Percentiles rank a stretch among this genome's conserved stretches.
Conservation (phyloP, 2,888 invertebrate species). For the Tupiocoris notatus region DNA sequence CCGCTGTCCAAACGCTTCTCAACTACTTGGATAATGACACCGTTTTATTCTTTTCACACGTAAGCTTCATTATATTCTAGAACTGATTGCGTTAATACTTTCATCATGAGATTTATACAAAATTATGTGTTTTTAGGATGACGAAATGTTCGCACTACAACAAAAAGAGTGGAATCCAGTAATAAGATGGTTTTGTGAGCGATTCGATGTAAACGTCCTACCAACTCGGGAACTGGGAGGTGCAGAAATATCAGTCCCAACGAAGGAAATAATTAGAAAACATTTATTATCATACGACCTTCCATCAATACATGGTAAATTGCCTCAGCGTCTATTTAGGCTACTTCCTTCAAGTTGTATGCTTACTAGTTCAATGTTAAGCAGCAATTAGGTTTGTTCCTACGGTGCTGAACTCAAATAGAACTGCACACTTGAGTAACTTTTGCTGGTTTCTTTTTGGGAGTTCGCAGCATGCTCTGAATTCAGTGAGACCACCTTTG, state of each 20-base stretch:
- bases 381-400: too few relatives aligned
- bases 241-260: conserved; percentile 65
- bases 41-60: conserved; percentile 62
- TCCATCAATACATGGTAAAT: conserved; percentile 76
- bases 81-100: conserved; percentile 28
- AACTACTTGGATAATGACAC: conserved; percentile 83
- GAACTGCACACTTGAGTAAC: too few relatives aligned
- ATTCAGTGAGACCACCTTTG: too few relatives aligned
- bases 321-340: too few relatives aligned
- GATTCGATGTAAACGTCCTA: conserved; percentile 69
- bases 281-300: conserved; percentile 80
- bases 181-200: conserved; percentile 82
- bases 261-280: conserved; percentile 67
- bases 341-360: too few relatives aligned
- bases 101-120: conserved; percentile 32
- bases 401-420: too few relatives aligned
- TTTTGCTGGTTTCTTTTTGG: too few relatives aligned
- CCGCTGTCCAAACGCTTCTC: conserved; percentile 73
- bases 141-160: conserved; percentile 74
- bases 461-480: too few relatives aligned
- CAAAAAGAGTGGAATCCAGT: conserved; percentile 84
- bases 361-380: too few relatives aligned
- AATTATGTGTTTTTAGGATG: conserved; percentile 60
- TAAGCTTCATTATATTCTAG: conserved; percentile 33
- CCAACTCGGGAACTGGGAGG: conserved; percentile 70